Evolutionary conservation across 2,797 vertebrate genomes (phyloP).

Genomic region (Dryobates pubescens): DNA sequence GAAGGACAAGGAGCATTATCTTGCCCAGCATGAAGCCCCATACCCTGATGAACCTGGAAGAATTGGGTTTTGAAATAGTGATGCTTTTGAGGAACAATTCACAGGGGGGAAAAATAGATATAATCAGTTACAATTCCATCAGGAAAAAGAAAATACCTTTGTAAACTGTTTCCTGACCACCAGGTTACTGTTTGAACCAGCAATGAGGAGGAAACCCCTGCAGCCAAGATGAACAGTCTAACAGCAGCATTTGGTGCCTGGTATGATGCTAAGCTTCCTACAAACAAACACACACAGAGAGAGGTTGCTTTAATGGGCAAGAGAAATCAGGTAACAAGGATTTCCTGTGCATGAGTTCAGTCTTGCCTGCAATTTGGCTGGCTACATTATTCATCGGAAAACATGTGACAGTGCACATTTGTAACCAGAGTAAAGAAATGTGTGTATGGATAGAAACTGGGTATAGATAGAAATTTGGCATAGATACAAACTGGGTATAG

Average conservation of each 20-base stretch:
- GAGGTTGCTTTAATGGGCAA: not conserved
- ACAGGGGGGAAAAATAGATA: not conserved
- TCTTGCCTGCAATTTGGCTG: not conserved
- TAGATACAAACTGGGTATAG: not conserved
- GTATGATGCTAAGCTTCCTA: conserved; percentile 74
- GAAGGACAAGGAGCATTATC: conserved; percentile 74
- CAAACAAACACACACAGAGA: not conserved
- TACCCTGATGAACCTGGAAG: conserved; percentile 72
- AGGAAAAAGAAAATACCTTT: conserved; percentile 69
- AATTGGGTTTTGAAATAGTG: not conserved
- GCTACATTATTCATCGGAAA: not conserved
- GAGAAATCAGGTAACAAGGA: not conserved
- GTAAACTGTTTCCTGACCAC: conserved; percentile 77
- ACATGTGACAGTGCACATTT: not conserved
- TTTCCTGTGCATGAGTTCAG: not conserved
- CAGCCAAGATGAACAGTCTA: conserved; percentile 64
- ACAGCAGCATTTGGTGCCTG: conserved; percentile 70
- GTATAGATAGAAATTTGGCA: not conserved
- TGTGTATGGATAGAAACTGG: not conserved
- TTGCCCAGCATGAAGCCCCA: conserved; percentile 80
- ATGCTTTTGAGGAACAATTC: not conserved
- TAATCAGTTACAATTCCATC: not conserved
- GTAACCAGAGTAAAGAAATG: not conserved
- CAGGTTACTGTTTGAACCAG: conserved; percentile 75
- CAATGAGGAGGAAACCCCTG: conserved; percentile 73